phyloP scores from a whole-genome alignment of 1,140 invertebrate genomes.

The Lepeophtheirus salmonis region DNA sequence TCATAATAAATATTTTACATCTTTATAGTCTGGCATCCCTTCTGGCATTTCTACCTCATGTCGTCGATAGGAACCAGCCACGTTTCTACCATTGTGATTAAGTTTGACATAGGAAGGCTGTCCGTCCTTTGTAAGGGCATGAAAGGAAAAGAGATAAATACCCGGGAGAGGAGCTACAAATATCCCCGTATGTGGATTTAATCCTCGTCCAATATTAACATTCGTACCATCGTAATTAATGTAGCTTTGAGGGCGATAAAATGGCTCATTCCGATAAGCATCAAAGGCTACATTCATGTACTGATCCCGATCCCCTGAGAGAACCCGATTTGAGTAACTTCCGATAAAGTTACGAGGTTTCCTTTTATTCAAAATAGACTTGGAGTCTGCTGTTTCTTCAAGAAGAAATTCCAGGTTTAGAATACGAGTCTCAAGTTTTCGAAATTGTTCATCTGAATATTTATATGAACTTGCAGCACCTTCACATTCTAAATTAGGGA shows the following conservation, averaged over 20 bases:
- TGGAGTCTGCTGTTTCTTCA: not conserved
- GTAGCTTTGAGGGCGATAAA: not conserved
- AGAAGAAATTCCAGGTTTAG: not conserved
- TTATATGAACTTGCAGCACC: no score
- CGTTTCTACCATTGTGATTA: slow-evolving; percentile 1
- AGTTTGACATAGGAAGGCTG: slow-evolving; percentile 4
- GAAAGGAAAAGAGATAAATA: slow-evolving; percentile 3
- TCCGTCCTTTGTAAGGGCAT: not conserved
- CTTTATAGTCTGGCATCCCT: not conserved
- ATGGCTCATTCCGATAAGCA: slow-evolving; percentile 2
- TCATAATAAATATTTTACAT: not conserved
- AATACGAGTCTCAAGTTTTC: not conserved
- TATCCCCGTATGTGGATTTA: not conserved
- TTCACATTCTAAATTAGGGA: not conserved
- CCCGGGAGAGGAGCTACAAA: not conserved
- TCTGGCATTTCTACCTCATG: not conserved
- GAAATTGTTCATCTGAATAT: not conserved
- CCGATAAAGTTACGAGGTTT: not conserved
- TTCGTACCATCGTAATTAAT: not conserved
- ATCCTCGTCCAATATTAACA: not conserved
- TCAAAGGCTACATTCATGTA: not conserved
- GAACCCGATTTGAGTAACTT: not conserved
- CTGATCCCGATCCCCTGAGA: not conserved
- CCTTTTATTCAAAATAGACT: not conserved
- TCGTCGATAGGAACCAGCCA: not conserved